Conservation (phyloP, 2,888 invertebrate genomes). For the Pecten maximus region DNA sequence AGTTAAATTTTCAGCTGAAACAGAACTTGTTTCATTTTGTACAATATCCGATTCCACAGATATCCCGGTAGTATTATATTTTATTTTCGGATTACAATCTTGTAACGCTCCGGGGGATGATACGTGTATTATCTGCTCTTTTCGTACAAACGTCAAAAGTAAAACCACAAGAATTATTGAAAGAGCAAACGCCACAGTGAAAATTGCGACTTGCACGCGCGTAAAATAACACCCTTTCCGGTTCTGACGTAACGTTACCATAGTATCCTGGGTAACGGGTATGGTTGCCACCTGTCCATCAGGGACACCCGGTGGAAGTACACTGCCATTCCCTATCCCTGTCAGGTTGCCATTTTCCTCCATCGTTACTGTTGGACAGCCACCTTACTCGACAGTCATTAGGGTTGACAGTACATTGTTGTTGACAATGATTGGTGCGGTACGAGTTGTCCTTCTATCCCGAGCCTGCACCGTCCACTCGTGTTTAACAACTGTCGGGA, state of each 20-base stretch:
- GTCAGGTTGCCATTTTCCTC: neutral
- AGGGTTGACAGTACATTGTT: neutral
- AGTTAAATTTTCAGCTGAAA: slow-evolving; percentile 21
- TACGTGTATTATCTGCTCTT: neutral
- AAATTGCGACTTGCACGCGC: slow-evolving; percentile 61
- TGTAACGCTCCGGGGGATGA: neutral
- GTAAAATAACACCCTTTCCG: slow-evolving; percentile 65
- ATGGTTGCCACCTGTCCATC: neutral
- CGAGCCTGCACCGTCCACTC: neutral
- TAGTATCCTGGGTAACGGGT: slow-evolving; percentile 54
- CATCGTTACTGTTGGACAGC: neutral
- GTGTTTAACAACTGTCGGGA: neutral
- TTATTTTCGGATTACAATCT: neutral
- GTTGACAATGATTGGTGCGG: neutral
- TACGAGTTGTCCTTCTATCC: neutral
- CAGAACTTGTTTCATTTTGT: neutral
- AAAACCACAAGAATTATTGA: slow-evolving; percentile 63
- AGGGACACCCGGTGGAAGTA: neutral
- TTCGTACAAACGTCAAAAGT: slow-evolving; percentile 50
- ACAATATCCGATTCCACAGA: neutral
- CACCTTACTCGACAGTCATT: neutral
- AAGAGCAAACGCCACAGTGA: slow-evolving; percentile 60
- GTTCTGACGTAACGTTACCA: slow-evolving; percentile 59
- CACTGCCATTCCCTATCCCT: neutral
- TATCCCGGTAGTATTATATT: neutral